Base-by-base conservation (phyloP, 2,888 invertebrate species). In the Drosophila longiperda region DNA sequence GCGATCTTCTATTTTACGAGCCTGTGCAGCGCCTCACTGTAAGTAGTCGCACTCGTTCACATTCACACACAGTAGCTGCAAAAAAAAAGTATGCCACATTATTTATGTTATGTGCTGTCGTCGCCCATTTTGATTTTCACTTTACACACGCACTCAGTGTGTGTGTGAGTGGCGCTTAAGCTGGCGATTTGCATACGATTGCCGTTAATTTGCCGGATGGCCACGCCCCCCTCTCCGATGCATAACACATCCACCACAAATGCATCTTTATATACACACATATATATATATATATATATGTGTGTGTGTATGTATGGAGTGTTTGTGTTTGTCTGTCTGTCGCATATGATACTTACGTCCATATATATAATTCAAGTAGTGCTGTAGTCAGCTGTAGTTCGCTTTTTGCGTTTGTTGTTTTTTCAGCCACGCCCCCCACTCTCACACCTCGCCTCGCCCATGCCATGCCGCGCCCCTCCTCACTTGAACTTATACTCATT, bases 21-120 rank as follows among this genome's bases (percentile, higher is more conserved):
- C 83, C 90, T 93, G 81, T 93, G 93, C 91, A 93, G 93, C 85
- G 93, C 93, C 74, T 93, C 93, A 80, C 87, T 93, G 93, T 93
- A 91, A 93, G 93, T 93, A 92, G 70, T 60, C 23, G 26, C 38
- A 53, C 34, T 33, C 54, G 55, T 33, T 53, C 59, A 60, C 49
- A 58, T 17, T 29, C 29, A 36, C 60, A 50, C 57, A 74, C 69
- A 77, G 79, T 81, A 77, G 83, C 66, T 82, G 71, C 72, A 54
- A 69, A 58, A 75, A 54, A 69, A 58, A 75, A 65, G 66, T 82
- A 71, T 75, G 62, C 76, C 66, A 74, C 59, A 62, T 69, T 74
- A 65, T 59, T 82, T 62, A 61, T 74, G 72, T 80, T 64, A 63
- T 75, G 72, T 75, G 72, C 55, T 75, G 66, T 59, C 78, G 52